Conservation (phyloP, 2,888 invertebrate species). For the Rosalia funebris region DNA sequence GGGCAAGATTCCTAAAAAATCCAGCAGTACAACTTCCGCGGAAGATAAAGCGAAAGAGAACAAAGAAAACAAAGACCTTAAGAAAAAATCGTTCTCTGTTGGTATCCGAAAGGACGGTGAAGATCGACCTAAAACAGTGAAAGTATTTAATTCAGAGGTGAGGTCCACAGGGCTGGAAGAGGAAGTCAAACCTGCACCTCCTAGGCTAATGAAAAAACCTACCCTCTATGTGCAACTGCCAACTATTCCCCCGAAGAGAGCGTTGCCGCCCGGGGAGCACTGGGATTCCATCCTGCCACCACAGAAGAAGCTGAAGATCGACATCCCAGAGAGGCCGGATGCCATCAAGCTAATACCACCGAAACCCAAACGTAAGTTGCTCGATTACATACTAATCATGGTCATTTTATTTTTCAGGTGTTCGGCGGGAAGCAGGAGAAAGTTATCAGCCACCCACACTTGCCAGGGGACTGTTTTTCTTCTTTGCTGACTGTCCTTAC, state of each 20-base stretch:
- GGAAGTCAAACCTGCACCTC: conserved; percentile 85
- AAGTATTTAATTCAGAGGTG: conserved; percentile 92
- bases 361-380: conserved; percentile 90
- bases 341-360: conserved; percentile 87
- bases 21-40: conserved; percentile 55
- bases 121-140: conserved; percentile 87
- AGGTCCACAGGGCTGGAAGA: conserved; percentile 91
- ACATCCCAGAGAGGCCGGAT: conserved; percentile 76
- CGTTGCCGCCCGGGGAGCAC: conserved; percentile 58
- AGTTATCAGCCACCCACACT: conserved; percentile 39
- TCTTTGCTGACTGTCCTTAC: conserved; percentile 44
- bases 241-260: conserved; percentile 59
- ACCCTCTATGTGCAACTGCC: conserved; percentile 62
- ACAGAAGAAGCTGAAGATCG: conserved; percentile 82
- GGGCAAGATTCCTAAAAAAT: conserved; percentile 82
- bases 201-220: conserved; percentile 74
- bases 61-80: conserved; percentile 59
- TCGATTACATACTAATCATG: conserved; percentile 41
- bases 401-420: conserved; percentile 54
- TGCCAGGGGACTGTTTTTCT: conserved; percentile 47
- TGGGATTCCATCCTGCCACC: conserved; percentile 65
- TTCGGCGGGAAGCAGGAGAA: conserved; percentile 43
- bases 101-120: conserved; percentile 80
- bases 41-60: conserved; percentile 59
- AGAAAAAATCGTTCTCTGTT: conserved; percentile 83